These are phyloP conservation scores for Paragorgia papillata DNA, from an alignment of 92 coral and sea anemone genomes.

Conservation along the genomic window DNA sequence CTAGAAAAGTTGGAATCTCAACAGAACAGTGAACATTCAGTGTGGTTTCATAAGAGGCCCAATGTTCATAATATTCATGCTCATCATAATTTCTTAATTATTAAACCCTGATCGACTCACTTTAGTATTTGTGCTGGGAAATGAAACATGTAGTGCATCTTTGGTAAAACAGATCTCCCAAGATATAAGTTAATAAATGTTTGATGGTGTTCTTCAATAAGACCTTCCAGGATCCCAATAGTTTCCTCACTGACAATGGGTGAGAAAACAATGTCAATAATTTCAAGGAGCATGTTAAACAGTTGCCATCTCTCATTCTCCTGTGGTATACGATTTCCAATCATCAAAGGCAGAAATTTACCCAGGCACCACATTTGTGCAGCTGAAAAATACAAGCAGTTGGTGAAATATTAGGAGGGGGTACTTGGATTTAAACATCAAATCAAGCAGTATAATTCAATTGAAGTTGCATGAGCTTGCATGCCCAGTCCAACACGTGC, in stretches of 20 bases:
- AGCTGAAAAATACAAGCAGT: slow-evolving; percentile 42
- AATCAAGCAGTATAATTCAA: too few relatives aligned
- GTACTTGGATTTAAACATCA: too few relatives aligned
- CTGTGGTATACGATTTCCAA: slow-evolving; percentile 49
- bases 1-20: too few relatives aligned
- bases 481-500: too few relatives aligned
- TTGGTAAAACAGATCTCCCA: slow-evolving; percentile 62
- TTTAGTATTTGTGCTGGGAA: slow-evolving; percentile 39
- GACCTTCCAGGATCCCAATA: slow-evolving; percentile 51
- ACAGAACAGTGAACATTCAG: too few relatives aligned
- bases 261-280: slow-evolving; percentile 50
- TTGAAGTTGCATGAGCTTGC: too few relatives aligned
- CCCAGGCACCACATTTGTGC: slow-evolving; percentile 70
- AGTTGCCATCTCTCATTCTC: slow-evolving; percentile 65
- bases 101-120: too few relatives aligned
- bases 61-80: too few relatives aligned
- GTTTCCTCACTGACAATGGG: slow-evolving; percentile 46
- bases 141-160: slow-evolving; percentile 66
- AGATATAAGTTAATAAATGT: slow-evolving; percentile 50
- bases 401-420: too few relatives aligned
- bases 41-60: too few relatives aligned
- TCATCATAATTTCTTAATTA: too few relatives aligned
- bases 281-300: slow-evolving; percentile 41
- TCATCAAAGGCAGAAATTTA: slow-evolving; percentile 50
- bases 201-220: slow-evolving; percentile 62